Evolutionary conservation across 2,113 vertebrate species (phyloP).

Genomic region (Dolichallabes microphthalmus): DNA sequence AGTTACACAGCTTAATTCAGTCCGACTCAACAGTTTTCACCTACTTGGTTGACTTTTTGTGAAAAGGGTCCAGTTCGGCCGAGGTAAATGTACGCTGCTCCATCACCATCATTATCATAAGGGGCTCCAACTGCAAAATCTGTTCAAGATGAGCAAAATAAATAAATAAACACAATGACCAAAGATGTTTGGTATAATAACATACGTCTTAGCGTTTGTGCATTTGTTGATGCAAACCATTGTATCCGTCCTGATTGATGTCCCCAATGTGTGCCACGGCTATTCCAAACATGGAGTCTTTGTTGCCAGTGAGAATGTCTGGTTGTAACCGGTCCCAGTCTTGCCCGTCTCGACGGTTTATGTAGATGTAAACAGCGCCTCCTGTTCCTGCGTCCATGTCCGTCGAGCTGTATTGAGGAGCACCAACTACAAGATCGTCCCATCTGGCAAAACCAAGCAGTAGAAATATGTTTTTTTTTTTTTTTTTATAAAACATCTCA

Average conservation of each 20-base stretch:
- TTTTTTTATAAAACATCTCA: background rate
- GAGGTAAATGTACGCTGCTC: conserved; percentile 85
- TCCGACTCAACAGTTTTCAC: background rate
- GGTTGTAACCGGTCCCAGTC: conserved; percentile 76
- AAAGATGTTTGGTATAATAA: background rate
- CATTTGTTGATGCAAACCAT: conserved; percentile 66
- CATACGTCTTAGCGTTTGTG: background rate
- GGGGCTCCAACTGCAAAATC: conserved; percentile 90
- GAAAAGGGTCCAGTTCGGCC: conserved; percentile 79
- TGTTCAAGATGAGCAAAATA: conserved; percentile 59
- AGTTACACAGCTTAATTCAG: background rate
- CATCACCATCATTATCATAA: conserved; percentile 79
- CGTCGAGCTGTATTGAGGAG: conserved; percentile 79
- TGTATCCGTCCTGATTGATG: conserved; percentile 84
- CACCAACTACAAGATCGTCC: conserved; percentile 90
- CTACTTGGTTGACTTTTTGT: conserved; percentile 80
- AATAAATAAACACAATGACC: background rate
- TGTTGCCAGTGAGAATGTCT: conserved; percentile 75
- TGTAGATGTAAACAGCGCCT: conserved; percentile 85
- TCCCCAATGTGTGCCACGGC: conserved; percentile 87
- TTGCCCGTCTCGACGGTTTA: conserved; percentile 74
- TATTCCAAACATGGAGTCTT: conserved; percentile 89
- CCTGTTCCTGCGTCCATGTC: conserved; percentile 79
- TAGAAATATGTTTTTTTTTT: background rate
- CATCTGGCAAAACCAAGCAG: conserved; percentile 69